Evolutionary conservation across 2,888 invertebrate genomes (phyloP).

Genomic region (Eilema griseolum): DNA sequence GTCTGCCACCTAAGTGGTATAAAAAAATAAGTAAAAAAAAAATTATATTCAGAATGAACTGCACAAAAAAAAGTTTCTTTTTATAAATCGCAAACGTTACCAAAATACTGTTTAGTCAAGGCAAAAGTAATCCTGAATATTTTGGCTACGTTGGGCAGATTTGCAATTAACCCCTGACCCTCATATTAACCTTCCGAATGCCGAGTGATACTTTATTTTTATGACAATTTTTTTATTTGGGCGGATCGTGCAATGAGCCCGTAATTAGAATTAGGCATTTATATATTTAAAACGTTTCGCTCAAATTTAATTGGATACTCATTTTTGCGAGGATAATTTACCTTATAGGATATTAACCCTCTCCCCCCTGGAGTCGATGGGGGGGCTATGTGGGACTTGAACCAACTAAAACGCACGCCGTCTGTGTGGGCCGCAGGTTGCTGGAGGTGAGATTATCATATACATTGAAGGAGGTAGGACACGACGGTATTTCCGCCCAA

Average conservation of each 20-base stretch:
- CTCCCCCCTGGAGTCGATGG: too few relatives aligned
- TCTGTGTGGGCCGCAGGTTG: too few relatives aligned
- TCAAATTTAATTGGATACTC: slow-evolving; percentile 1
- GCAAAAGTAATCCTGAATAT: slow-evolving; percentile 21
- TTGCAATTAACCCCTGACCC: slow-evolving; percentile 38
- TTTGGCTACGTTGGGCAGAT: slow-evolving; percentile 19
- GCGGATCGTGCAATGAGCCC: slow-evolving; percentile 13
- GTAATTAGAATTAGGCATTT: slow-evolving; percentile 13
- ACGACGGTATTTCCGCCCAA: too few relatives aligned
- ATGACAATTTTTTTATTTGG: slow-evolving; percentile 28
- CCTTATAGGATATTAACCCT: too few relatives aligned
- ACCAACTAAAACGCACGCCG: too few relatives aligned
- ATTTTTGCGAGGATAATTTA: neutral
- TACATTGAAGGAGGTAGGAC: too few relatives aligned
- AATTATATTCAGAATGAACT: neutral
- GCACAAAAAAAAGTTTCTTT: slow-evolving; percentile 3
- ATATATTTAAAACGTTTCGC: neutral
- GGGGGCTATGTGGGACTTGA: too few relatives aligned
- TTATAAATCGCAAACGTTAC: slow-evolving; percentile 5
- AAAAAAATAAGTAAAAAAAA: too few relatives aligned
- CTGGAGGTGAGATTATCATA: too few relatives aligned
- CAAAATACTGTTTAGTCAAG: slow-evolving; percentile 3
- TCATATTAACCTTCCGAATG: slow-evolving; percentile 25
- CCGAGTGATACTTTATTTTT: slow-evolving; percentile 22
- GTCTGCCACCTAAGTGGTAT: too few relatives aligned